These are phyloP conservation scores for Stenichneumon culpator DNA, from an alignment of 2,888 invertebrate genomes.

Conservation along the genomic window DNA sequence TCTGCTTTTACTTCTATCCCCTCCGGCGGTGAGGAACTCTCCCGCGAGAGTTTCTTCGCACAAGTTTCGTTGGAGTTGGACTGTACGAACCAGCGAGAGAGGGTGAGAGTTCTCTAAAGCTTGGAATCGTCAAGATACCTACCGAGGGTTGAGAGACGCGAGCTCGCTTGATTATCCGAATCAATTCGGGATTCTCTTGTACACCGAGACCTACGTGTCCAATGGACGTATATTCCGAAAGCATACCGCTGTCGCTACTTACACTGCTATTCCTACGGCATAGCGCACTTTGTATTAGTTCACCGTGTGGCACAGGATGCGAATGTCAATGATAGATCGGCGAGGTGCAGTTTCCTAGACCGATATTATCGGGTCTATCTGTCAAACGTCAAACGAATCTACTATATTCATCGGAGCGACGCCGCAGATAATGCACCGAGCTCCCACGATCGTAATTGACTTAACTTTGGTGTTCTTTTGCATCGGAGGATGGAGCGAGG, in stretches of 20 bases:
- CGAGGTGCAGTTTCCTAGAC: not conserved
- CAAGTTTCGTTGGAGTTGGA: conserved; percentile 54
- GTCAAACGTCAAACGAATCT: conserved; percentile 16
- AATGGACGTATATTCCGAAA: conserved; percentile 39
- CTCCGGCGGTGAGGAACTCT: conserved; percentile 44
- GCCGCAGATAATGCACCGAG: conserved; percentile 36
- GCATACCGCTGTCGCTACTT: not conserved
- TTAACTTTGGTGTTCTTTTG: conserved; percentile 17
- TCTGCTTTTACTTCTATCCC: conserved; percentile 27
- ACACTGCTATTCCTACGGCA: conserved; percentile 1
- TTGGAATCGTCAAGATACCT: conserved; percentile 44
- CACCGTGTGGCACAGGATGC: not conserved
- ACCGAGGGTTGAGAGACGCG: conserved; percentile 18
- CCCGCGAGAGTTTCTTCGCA: conserved; percentile 57
- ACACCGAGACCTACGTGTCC: conserved; percentile 49
- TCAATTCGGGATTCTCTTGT: conserved; percentile 55
- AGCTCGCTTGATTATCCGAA: conserved; percentile 64
- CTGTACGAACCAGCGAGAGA: not conserved
- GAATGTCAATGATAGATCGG: conserved; percentile 33
- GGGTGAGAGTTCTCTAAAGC: not conserved
- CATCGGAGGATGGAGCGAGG: not conserved
- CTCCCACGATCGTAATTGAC: conserved; percentile 58
- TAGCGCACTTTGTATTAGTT: conserved; percentile 22
- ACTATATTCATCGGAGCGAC: conserved; percentile 27
- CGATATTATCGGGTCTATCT: not conserved